Evolutionary conservation across 2,113 vertebrate genomes (phyloP).

Genomic region (Oxyura jamaicensis): DNA sequence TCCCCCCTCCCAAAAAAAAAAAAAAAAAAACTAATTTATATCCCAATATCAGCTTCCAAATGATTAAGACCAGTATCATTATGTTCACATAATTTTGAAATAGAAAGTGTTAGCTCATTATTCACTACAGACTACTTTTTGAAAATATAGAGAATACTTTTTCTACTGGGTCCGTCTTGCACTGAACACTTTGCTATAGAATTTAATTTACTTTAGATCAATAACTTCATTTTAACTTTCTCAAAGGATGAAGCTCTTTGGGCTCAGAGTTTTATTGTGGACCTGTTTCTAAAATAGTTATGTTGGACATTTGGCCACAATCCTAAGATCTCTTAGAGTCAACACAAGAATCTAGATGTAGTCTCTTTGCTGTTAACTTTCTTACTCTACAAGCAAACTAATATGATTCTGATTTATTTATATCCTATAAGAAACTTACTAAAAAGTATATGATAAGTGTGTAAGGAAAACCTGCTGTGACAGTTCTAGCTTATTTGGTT

Average conservation of each 20-base stretch:
- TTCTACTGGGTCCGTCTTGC: not conserved
- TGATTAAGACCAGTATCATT: not conserved
- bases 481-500: slow-evolving; percentile 68
- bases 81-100: not conserved
- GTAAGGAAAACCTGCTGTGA: slow-evolving; percentile 46
- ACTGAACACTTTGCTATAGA: not conserved
- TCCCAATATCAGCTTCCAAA: not conserved
- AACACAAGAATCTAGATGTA: not conserved
- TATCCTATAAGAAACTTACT: slow-evolving; percentile 17
- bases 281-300: slow-evolving; percentile 17
- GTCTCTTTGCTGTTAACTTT: slow-evolving; percentile 18
- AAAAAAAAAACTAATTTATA: not conserved
- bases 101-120: not conserved
- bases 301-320: not conserved
- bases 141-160: not conserved
- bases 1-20: not conserved
- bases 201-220: slow-evolving; percentile 37
- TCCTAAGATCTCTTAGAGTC: not conserved
- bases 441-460: slow-evolving; percentile 50
- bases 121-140: not conserved
- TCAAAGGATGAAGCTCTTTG: not conserved
- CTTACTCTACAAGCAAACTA: slow-evolving; percentile 19
- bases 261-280: not conserved
- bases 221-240: slow-evolving; percentile 36
- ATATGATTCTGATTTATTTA: slow-evolving; percentile 48